These are phyloP conservation scores for Limonius californicus DNA, from an alignment of 1,140 invertebrate species.

Conservation along the genomic window DNA sequence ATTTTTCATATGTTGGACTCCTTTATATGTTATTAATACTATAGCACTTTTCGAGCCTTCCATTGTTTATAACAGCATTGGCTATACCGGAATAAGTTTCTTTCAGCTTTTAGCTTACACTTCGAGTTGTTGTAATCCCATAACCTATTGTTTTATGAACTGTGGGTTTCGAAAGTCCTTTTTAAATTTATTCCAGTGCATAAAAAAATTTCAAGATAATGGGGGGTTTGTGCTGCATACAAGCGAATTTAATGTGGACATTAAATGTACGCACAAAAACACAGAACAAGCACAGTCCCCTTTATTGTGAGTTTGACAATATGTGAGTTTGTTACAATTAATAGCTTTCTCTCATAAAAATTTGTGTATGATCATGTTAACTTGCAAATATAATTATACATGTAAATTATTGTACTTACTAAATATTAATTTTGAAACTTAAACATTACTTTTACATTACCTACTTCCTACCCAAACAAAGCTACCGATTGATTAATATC, in stretches of 20 bases:
- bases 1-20: conserved; percentile 76
- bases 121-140: conserved; percentile 69
- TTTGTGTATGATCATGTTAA: no score
- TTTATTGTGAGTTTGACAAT: conserved; percentile 6
- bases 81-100: conserved; percentile 52
- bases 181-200: conserved; percentile 54
- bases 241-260: conserved; percentile 44
- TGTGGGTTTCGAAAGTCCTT: conserved; percentile 64
- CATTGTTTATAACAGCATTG: conserved; percentile 51
- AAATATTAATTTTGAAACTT: no score
- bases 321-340: not conserved
- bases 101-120: conserved; percentile 65
- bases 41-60: conserved; percentile 56
- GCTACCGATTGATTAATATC: no score
- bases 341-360: no score
- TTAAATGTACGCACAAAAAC: conserved; percentile 30
- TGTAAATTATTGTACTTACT: no score
- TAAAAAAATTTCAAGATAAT: conserved; percentile 27
- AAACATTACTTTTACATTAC: no score
- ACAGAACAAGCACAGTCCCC: not conserved
- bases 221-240: conserved; percentile 23
- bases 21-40: conserved; percentile 65
- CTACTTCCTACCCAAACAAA: no score
- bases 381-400: no score
- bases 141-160: conserved; percentile 77